phyloP scores from a whole-genome alignment of 2,888 invertebrate genomes.

The Gryllus longicercus region DNA sequence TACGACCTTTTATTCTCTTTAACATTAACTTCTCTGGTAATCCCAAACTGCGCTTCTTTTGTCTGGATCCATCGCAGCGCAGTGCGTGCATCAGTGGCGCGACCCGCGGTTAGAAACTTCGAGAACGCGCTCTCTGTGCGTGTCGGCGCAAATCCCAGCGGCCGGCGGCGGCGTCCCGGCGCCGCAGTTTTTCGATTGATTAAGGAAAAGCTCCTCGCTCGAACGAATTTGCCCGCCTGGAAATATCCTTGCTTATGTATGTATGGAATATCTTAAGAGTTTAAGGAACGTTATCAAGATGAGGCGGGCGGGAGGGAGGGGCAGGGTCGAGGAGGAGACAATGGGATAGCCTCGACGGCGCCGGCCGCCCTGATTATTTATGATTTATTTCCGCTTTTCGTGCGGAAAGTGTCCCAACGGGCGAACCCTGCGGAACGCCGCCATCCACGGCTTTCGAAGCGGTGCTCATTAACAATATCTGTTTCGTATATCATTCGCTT shows the following conservation, averaged over 20 bases:
- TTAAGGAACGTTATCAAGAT: conserved; percentile 17
- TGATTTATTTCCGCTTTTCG: conserved; percentile 17
- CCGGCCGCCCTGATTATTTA: neutral
- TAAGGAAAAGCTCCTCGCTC: neutral
- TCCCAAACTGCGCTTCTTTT: neutral
- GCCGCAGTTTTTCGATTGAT: conserved; percentile 11
- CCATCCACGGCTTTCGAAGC: neutral
- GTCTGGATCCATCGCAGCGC: neutral
- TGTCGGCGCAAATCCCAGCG: neutral
- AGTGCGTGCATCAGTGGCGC: neutral
- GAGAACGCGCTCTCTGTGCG: neutral
- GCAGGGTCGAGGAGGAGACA: neutral
- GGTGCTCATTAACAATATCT: conserved; percentile 6
- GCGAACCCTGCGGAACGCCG: neutral
- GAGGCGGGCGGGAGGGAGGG: neutral
- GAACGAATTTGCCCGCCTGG: neutral
- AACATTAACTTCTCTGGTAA: no score
- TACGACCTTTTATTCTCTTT: no score
- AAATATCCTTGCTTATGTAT: conserved; percentile 17
- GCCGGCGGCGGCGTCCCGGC: neutral
- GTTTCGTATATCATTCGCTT: neutral
- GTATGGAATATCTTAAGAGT: conserved; percentile 17
- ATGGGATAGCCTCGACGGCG: neutral
- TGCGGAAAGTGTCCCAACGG: neutral
- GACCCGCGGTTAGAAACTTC: no score